A percentile compares a stretch with the other conserved stretches of the same genome.
Conservation (phyloP, 2,113 vertebrate genomes). For the Anoplopoma fimbria region DNA sequence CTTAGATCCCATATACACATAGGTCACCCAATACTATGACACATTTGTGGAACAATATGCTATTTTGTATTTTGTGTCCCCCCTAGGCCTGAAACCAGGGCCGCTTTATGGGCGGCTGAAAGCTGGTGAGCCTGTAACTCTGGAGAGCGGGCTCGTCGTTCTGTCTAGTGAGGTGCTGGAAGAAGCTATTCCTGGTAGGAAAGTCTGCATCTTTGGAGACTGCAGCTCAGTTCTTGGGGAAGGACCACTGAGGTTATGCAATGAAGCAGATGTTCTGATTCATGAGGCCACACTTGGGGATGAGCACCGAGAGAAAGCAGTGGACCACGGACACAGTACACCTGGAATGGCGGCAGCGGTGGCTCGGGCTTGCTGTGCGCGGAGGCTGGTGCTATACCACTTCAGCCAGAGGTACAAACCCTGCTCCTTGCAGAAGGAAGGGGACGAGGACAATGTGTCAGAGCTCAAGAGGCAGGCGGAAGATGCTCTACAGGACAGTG, state of each 20-base stretch:
- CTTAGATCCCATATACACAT: background rate
- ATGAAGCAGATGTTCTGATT: conserved; percentile 88
- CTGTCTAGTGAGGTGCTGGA: conserved; percentile 86
- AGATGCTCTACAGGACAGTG: conserved; percentile 67
- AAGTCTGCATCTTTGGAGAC: conserved; percentile 92
- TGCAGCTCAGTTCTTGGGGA: conserved; percentile 86
- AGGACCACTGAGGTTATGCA: conserved; percentile 78
- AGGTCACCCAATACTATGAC: background rate
- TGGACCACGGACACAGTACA: conserved; percentile 92
- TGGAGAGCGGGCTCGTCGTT: conserved; percentile 83
- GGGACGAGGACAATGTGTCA: conserved; percentile 74
- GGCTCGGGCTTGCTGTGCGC: conserved; percentile 82
- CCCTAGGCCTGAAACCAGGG: conserved; percentile 89
- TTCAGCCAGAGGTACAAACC: conserved; percentile 95
- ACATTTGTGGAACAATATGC: background rate
- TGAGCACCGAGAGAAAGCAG: conserved; percentile 87
- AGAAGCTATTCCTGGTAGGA: conserved; percentile 87
- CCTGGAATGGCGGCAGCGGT: conserved; percentile 87
- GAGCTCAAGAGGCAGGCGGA: conserved; percentile 88
- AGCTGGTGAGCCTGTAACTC: conserved; percentile 82
- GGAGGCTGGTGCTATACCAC: conserved; percentile 87
- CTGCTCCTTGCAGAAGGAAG: conserved; percentile 61
- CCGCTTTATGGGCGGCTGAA: conserved; percentile 91
- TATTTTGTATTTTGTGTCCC: background rate
- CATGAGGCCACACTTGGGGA: conserved; percentile 93